These are phyloP conservation scores for Smithornis capensis DNA, from an alignment of 2,113 vertebrate genomes.

Conservation along the genomic window DNA sequence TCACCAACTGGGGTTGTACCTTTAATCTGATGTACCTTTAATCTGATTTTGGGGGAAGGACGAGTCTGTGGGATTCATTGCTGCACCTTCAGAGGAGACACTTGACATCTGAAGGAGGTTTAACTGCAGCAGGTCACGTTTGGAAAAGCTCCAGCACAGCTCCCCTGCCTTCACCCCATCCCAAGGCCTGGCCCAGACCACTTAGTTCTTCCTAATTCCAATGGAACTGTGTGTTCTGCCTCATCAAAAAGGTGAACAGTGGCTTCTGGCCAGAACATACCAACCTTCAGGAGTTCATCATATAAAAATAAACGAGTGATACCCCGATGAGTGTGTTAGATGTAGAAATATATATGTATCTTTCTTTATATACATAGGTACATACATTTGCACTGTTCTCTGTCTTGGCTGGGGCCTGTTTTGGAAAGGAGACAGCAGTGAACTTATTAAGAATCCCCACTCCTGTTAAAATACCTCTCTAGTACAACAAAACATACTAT, in stretches of 20 bases:
- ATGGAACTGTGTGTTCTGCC: not conserved
- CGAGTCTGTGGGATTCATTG: fast-evolving
- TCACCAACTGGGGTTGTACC: fast-evolving
- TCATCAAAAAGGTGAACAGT: not conserved
- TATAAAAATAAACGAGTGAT: not conserved
- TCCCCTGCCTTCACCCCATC: not conserved
- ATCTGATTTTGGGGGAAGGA: not conserved
- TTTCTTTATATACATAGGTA: not conserved
- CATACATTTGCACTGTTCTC: not conserved
- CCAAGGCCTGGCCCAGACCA: not conserved
- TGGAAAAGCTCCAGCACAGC: not conserved
- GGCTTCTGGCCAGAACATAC: not conserved
- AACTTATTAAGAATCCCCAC: conserved; percentile 56
- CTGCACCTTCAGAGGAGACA: not conserved
- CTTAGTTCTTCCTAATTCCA: not conserved
- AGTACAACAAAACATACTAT: conserved; percentile 51
- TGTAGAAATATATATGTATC: not conserved
- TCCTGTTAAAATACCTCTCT: conserved; percentile 53
- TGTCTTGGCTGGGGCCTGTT: not conserved
- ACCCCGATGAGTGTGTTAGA: not conserved
- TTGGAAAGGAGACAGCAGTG: conserved; percentile 50
- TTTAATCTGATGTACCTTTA: not conserved
- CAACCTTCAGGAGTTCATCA: not conserved
- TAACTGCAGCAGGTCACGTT: not conserved
- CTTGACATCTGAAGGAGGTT: not conserved